Base-by-base conservation (phyloP, 2,113 vertebrate genomes). In the Macquaria australasica region DNA sequence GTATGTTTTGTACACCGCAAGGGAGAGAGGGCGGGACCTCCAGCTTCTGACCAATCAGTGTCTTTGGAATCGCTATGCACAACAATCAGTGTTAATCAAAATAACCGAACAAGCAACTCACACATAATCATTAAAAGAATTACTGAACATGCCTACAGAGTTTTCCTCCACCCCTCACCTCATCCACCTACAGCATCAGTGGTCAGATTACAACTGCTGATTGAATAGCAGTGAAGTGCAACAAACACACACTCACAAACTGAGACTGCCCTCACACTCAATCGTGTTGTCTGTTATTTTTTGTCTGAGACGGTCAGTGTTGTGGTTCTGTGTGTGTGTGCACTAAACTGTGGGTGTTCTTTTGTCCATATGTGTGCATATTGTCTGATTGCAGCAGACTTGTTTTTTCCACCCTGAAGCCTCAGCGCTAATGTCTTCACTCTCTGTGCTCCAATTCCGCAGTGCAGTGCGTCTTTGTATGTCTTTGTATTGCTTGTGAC, bases 91-190 rank as follows among this genome's bases (percentile, higher is more conserved):
- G n/a, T n/a, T n/a, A n/a, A n/a, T n/a, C n/a, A 79, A n/a, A 58
- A 56, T 79, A 21, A 66, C 51, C 70, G 31, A 77, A 67, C 56
- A 83, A 80, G 77, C 75, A 79, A 53, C 43, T n/a, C 55, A 73
- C 53, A 80, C 64, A 78, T 60, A 55, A 69, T 83, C 70, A 69
- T 73, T 86, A 16, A 84, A 71, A 62, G 48, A 83, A 81, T 76
- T 66, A 79, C 76, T 76, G 28, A 81, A 73, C 69, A 66, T 60
- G 39, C 69, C 76, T 50, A n/a, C 60, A 48, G 41, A 56, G 74
- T 69, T 81, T 83, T 71, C 66, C 63, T 73, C 15, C n/a, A 67
- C 25, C 31, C 45, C 28, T 80, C 76, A 77, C 70, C 23, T 77
- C 68, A 63, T 75, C 58, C 66, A 66, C 82, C 73, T 66, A 68